Percentiles rank a stretch among this genome's conserved stretches.
Conservation (phyloP, 2,888 invertebrate species). For the Pseudolycoriella hygida region DNA sequence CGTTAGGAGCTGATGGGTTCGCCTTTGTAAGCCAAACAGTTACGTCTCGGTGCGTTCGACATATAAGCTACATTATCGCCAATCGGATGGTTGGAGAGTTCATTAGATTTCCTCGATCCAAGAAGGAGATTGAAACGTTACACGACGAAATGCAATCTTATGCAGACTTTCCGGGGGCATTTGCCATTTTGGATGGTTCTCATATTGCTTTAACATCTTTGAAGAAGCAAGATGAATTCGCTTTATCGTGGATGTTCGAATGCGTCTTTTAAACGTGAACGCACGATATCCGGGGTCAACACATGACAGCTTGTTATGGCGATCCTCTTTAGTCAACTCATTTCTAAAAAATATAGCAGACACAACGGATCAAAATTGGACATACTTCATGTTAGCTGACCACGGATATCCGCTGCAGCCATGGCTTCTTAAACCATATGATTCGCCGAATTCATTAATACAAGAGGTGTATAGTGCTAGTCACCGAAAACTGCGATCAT, state of each 20-base stretch:
- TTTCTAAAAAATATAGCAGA: background rate
- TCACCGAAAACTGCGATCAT: background rate
- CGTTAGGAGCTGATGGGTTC: background rate
- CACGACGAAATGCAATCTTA: background rate
- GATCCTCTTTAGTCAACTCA: background rate
- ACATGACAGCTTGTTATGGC: background rate
- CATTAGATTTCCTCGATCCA: background rate
- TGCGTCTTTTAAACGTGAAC: background rate
- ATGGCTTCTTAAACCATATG: background rate
- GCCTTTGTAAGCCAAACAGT: background rate
- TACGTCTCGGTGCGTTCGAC: background rate
- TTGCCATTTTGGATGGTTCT: constrained; percentile 1
- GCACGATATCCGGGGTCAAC: constrained; percentile 4
- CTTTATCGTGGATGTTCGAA: background rate
- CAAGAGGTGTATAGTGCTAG: background rate
- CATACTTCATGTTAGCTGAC: background rate
- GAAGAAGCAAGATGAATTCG: too few species aligned
- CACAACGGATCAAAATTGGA: background rate
- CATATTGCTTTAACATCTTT: constrained; percentile 2
- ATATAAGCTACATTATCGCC: background rate
- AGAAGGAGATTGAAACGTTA: background rate
- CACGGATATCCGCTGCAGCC: background rate
- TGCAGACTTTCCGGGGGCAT: background rate
- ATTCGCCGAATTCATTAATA: background rate
- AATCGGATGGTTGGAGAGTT: background rate